Evolutionary conservation across 2,113 vertebrate species (phyloP).

Genomic region (Urocitellus parryii): DNA sequence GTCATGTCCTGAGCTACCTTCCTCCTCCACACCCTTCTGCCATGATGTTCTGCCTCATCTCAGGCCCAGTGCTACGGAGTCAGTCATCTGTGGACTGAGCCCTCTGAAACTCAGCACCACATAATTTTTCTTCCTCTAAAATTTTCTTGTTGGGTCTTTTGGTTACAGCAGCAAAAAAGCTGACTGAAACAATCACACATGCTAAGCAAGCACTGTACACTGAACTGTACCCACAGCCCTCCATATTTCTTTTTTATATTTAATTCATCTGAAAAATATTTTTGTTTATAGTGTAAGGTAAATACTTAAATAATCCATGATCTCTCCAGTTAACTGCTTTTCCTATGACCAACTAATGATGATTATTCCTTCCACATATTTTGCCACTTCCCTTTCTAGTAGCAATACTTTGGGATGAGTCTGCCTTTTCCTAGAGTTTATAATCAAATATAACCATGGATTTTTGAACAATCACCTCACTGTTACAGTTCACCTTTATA

Average conservation of each 20-base stretch:
- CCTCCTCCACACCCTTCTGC: too few species aligned
- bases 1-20: too few species aligned
- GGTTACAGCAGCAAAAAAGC: too few species aligned
- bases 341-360: background rate
- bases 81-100: too few species aligned
- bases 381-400: background rate
- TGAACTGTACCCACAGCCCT: background rate
- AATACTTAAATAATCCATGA: constrained; percentile 12
- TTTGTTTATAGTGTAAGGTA: background rate
- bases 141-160: too few species aligned
- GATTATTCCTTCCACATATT: background rate
- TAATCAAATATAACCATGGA: background rate
- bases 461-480: background rate
- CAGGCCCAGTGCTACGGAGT: too few species aligned
- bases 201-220: too few species aligned
- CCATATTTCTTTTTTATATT: background rate
- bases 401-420: background rate
- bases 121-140: too few species aligned
- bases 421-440: background rate
- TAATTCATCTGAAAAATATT: background rate
- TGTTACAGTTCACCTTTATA: background rate
- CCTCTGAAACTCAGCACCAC: too few species aligned
- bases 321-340: background rate
- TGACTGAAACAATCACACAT: background rate
- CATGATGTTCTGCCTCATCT: too few species aligned